Base-by-base conservation (phyloP, 2,797 vertebrate genomes). In the Mus spretus region DNA sequence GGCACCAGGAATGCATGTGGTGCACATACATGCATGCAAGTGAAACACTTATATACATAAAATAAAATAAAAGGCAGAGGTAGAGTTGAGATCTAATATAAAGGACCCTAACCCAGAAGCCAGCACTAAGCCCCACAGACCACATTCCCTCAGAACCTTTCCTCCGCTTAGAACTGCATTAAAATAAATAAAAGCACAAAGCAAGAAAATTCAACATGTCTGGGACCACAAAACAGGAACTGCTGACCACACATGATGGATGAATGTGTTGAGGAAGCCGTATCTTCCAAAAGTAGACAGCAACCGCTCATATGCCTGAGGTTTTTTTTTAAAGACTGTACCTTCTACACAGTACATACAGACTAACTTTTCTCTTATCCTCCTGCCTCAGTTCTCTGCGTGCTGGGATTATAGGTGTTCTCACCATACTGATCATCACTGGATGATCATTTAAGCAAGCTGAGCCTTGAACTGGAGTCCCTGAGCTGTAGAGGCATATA, bases 171-270 rank as follows among this genome's bases (percentile, higher is more conserved):
- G 75, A 84, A 91, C 17, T 57, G 65, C 31, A 24, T 15, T 93
- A 59, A 20, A 82, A 95, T 83, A 89, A 53, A 59, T 19, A 90
- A 92, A 47, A 50, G 28, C 63, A 88, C 37, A 57, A 78, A 53
- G 78, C 7, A 13, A 80, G 70, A 55, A 90, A 94, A 65, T 17
- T 57, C n/a, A 89, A 50, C 15, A 37, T 40, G 65, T 20, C 17
- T 26, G 53, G 44, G 26, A 86, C n/a, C 37, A 55, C 55, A 37
- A 47, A 86, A 90, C 70, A 85, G 47, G 47, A 40, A 37, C 24
- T 75, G 22, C n/a, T 74, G 22, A 31, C 3, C 28, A n/a, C 2
- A 14, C 2, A 77, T 13, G 11, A 83, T 55, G 8, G 12, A 28
- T 40, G 47, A 75, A 12, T 34, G 34, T 59, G 53, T 8, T 31